Percentiles rank a stretch among this genome's conserved stretches.
These are phyloP conservation scores for Melangyna quadrimaculata DNA, from an alignment of 2,888 invertebrate species.

Conservation along the genomic window DNA sequence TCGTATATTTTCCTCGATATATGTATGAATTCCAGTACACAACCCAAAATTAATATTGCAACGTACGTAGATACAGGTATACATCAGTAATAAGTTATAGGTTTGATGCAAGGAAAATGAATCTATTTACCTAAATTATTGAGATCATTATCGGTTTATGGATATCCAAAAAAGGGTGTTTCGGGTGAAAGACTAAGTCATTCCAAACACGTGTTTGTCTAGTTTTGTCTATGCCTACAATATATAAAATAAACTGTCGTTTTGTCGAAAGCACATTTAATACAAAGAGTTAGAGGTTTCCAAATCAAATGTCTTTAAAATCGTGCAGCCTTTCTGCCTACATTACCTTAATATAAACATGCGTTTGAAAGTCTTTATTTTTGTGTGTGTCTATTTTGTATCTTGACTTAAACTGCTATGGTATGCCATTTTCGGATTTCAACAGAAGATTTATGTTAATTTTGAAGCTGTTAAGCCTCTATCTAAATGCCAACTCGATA, in stretches of 20 bases:
- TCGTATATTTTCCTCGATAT: too few species aligned
- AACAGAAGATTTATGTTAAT: conserved; percentile 67
- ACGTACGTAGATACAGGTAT: neutral
- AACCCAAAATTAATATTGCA: neutral
- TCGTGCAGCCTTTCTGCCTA: neutral
- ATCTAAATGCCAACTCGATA: conserved; percentile 1
- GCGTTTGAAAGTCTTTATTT: neutral
- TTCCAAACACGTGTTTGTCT: conserved; percentile 24
- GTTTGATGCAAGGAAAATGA: conserved; percentile 13
- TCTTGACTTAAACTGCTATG: too few species aligned
- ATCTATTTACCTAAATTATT: conserved; percentile 1
- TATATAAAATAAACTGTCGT: neutral
- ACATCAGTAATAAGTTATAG: neutral
- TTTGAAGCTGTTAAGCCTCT: conserved; percentile 57
- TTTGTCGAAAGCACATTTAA: conserved; percentile 44
- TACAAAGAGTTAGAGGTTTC: conserved; percentile 33
- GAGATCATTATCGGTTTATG: conserved; percentile 21
- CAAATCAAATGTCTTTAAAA: conserved; percentile 45
- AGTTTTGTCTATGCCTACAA: conserved; percentile 22
- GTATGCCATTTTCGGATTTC: conserved; percentile 61
- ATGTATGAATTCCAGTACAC: too few species aligned
- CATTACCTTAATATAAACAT: neutral
- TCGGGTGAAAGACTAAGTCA: conserved; percentile 12
- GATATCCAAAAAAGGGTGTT: conserved; percentile 4
- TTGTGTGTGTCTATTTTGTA: neutral